Evolutionary conservation across 64 coral and sea anemone species (phyloP), one percentile per base, ranked within the genome.

Genomic region (Dendronephthya gigantea): DNA sequence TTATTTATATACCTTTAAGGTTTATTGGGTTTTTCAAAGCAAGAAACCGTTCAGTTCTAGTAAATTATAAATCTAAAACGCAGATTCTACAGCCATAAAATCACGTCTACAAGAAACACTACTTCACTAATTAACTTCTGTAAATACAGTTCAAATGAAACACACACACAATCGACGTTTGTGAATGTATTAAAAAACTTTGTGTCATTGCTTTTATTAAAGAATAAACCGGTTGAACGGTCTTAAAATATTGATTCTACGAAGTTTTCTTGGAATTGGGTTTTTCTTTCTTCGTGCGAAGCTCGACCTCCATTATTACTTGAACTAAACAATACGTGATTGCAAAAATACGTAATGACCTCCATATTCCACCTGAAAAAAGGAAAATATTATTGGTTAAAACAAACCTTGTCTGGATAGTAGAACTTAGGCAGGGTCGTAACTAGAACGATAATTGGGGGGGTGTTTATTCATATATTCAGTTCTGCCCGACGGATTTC

Each of bases 231-330:
- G 8, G 55, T n/a, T 23, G 7, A 62, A 22, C 25, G 3, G 10
- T 62, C 23, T 62, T 2, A n/a, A 27, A n/a, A 2, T 62, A 5
- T 62, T 62, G 16, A 7, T 45, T 11, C 41, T 27, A 62, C 17
- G 17, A 19, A 27, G 19, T 62, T 62, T 62, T 62, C 55, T 62
- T 62, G 19, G 55, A 62, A n/a, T n/a, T 62, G 19, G n/a, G n/a
- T n/a, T 62, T 62, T 15, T 62, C 55, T 7, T 62, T 23, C 25
- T 62, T 62, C 25, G 55, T 92, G 40, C 85, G 84, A 28, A 83
- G 48, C 39, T 89, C 88, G 9, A 92, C 48, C 33, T 92, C 91
- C 83, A 92, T 92, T 39, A 85, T 89, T 8, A 83, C 89, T 86
- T 92, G 91, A 19, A 89, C 87, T 27, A 84, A 30, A 36, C 84